Evolutionary conservation across 2,888 invertebrate species (phyloP), one percentile per base, ranked within the genome.

Genomic region (Drosophila leonis): DNA sequence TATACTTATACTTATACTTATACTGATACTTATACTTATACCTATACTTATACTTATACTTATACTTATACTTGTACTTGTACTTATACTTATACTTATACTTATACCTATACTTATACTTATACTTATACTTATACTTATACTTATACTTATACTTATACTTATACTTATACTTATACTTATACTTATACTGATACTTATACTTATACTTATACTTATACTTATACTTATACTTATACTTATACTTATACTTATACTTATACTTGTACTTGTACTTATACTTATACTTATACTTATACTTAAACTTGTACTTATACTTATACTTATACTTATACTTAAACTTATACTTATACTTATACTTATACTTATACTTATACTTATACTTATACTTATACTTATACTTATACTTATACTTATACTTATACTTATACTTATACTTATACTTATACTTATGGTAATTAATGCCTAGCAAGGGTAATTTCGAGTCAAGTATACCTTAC

Each of bases 401-500:
- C 41, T 18, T 41, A 39, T 39, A 39, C 39, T n/a, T 39, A 35
- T 35, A 35, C 10, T 20, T 42, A 46, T 46, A 44, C 24, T 44
- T 15, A 41, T 10, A 41, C 18, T 18, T 18, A 44, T 44, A 44
- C 15, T 13, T 24, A 42, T 42, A 20, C 44, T 15, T 44, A 8
- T 27, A 27, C 15, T 27, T 46, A 4, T 9, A 27, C 27, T 29
- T 29, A n/a, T n/a, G 8, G 9, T 44, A 24, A 13, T n/a, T 7
- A 1, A 7, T n/a, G n/a, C 2, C 18, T 20, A 10, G 0, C 9
- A 10, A 46, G 29, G 48, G 29, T n/a, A 62, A 29, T 7, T 31
- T 15, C 0, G 1, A n/a, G 69, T 62, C 69, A 59, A 35, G 42
- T 56, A 68, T 51, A 8, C 42, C 49, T 27, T 10, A 10, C 1